Percentiles rank a stretch among this genome's conserved stretches.
Conservation (phyloP, 1,140 invertebrate species). For the Caenorhabditis elegans region WBcel235 BX284604.4:17069501-17070000, state of each 20-base stretch:
- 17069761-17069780: background rate
- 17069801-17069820: too few relatives aligned
- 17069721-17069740: background rate
- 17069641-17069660: background rate
- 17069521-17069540: background rate
- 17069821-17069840: background rate
- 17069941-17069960: background rate
- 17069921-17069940: background rate
- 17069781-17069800: too few relatives aligned
- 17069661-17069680: background rate
- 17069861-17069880: background rate
- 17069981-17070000: background rate
- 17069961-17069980: background rate
- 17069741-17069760: background rate
- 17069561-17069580: background rate
- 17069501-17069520: background rate
- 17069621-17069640: background rate
- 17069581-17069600: background rate
- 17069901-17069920: background rate
- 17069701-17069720: background rate
- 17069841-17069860: background rate
- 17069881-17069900: background rate
- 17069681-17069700: background rate
- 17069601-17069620: conserved; percentile 4
- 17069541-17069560: background rate